These are phyloP conservation scores for Caloenas nicobarica DNA, from an alignment of 2,113 vertebrate genomes.

Conservation along the genomic window DNA sequence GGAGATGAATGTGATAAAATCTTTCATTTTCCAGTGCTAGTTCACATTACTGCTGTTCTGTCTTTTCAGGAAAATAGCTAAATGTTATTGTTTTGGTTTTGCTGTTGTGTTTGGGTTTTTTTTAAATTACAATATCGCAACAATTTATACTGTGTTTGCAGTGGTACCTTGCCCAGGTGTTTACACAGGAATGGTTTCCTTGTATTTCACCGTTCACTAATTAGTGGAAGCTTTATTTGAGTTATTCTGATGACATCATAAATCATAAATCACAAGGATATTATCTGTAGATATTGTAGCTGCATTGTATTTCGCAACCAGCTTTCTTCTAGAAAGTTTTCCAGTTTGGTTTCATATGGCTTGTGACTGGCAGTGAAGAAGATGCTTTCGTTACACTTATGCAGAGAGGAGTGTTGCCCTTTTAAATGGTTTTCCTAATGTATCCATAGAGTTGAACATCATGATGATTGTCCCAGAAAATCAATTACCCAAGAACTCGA, in stretches of 20 bases:
- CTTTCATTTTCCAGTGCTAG: background rate
- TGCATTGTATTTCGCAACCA: background rate
- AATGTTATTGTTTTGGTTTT: background rate
- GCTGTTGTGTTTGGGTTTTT: background rate
- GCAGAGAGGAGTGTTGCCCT: background rate
- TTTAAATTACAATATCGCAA: background rate
- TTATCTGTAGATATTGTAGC: background rate
- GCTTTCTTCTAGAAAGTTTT: background rate
- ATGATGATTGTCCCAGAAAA: background rate
- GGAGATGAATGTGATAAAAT: background rate
- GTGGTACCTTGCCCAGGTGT: background rate
- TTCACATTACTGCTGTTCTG: background rate
- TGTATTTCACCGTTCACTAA: background rate
- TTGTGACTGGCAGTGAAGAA: background rate
- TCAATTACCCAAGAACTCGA: background rate
- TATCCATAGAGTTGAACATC: background rate
- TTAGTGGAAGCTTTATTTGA: background rate
- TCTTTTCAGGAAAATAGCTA: background rate
- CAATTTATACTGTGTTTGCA: background rate
- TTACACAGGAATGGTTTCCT: background rate
- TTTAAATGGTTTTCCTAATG: background rate
- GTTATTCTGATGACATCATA: conserved; percentile 70
- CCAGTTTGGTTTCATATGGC: background rate
- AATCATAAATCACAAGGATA: conserved; percentile 51
- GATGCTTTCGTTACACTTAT: background rate